Conservation (phyloP, 1,140 invertebrate species). For the Drosophila carrolli region DNA sequence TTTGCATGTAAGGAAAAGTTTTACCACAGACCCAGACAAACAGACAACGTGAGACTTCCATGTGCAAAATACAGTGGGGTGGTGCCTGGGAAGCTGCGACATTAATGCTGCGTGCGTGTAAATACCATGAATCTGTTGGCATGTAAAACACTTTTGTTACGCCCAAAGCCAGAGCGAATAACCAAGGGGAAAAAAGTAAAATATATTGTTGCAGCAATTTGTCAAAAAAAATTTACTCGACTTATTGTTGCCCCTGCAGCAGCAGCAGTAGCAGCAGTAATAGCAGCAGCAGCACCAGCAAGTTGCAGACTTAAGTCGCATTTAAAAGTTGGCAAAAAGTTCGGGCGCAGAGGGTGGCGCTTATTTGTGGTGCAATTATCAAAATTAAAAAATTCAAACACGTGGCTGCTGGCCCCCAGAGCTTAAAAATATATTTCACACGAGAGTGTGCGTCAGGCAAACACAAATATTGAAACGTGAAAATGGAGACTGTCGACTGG, state of each 20-base stretch:
- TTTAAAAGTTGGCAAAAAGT: constrained; percentile 69
- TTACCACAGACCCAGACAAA: constrained; percentile 78
- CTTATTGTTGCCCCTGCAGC: constrained; percentile 54
- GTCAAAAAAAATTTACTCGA: constrained; percentile 78
- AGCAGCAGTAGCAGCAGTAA: neutral
- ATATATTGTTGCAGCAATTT: constrained; percentile 77
- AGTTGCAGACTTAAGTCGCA: constrained; percentile 67
- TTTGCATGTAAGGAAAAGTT: constrained; percentile 77
- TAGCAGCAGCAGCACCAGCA: constrained; percentile 23
- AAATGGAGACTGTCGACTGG: neutral
- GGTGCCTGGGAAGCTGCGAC: constrained; percentile 54
- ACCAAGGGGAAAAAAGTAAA: constrained; percentile 51
- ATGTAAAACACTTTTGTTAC: constrained; percentile 81
- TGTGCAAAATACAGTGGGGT: constrained; percentile 11
- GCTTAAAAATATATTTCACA: constrained; percentile 4
- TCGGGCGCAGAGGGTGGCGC: constrained; percentile 22
- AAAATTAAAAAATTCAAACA: constrained; percentile 64
- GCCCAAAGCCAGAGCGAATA: constrained; percentile 66
- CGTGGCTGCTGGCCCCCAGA: constrained; percentile 14
- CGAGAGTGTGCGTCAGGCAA: constrained; percentile 24
- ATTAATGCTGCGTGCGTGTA: constrained; percentile 81
- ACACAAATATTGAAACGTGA: constrained; percentile 36
- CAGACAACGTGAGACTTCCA: constrained; percentile 77
- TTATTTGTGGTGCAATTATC: constrained; percentile 77
- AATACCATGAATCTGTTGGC: constrained; percentile 82